phyloP scores from a whole-genome alignment of 2,888 invertebrate species.

The Orthosia incerta region DNA sequence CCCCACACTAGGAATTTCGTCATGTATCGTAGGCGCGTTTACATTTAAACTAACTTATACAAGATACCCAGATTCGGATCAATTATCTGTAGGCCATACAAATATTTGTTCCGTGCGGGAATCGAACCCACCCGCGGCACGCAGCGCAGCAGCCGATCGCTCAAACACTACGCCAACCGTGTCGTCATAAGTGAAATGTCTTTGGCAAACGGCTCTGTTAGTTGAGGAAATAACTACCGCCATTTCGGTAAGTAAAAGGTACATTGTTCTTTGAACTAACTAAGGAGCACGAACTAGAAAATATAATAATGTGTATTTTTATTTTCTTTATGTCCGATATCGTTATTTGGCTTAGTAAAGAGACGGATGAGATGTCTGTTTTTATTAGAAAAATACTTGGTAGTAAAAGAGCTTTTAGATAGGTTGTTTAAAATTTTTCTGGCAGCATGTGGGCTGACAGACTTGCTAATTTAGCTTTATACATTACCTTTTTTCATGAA shows the following conservation, averaged over 20 bases:
- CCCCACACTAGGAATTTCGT: too few relatives aligned
- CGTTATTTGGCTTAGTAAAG: slow-evolving; percentile 40
- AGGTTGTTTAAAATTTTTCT: not conserved
- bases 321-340: slow-evolving; percentile 32
- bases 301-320: slow-evolving; percentile 33
- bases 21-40: too few relatives aligned
- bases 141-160: too few relatives aligned
- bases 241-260: not conserved
- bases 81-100: too few relatives aligned
- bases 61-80: too few relatives aligned
- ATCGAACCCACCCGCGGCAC: too few relatives aligned
- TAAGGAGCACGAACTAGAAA: slow-evolving; percentile 20
- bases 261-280: not conserved
- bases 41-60: too few relatives aligned
- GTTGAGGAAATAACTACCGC: slow-evolving; percentile 36
- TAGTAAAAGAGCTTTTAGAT: not conserved
- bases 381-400: not conserved
- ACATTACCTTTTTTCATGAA: too few relatives aligned
- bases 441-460: not conserved
- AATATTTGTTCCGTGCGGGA: too few relatives aligned
- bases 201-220: slow-evolving; percentile 36
- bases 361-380: slow-evolving; percentile 5
- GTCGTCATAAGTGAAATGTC: slow-evolving; percentile 38
- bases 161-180: too few relatives aligned
- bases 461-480: too few relatives aligned